Percentiles rank a stretch among this genome's conserved stretches.
These are phyloP conservation scores for Drosophila subsilvestris DNA, from an alignment of 2,888 invertebrate species.

Conservation along the genomic window DNA sequence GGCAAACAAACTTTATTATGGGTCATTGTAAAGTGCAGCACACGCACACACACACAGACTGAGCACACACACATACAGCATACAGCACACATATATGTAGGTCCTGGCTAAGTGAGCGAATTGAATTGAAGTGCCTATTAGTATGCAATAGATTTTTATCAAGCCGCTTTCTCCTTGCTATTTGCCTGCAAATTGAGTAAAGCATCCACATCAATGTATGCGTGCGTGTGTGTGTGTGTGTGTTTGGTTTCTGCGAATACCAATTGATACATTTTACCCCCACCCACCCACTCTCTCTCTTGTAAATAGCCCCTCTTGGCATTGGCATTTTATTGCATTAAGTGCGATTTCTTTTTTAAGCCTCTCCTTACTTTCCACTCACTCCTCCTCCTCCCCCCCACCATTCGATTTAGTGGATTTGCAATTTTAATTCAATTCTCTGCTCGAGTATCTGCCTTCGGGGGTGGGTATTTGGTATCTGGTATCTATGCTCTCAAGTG, in stretches of 20 bases:
- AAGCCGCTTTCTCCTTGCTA: slow-evolving; percentile 62
- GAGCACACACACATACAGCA: neutral
- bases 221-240: neutral
- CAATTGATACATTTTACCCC: slow-evolving; percentile 54
- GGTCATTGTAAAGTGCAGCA: slow-evolving; percentile 69
- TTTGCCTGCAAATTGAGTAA: slow-evolving; percentile 63
- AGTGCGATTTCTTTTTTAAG: slow-evolving; percentile 61
- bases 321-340: slow-evolving; percentile 53
- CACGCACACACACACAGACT: slow-evolving; percentile 20
- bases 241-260: slow-evolving; percentile 8
- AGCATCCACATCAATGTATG: neutral
- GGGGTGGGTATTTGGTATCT: too few relatives aligned
- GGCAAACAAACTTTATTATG: slow-evolving; percentile 73
- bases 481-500: neutral
- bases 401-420: slow-evolving; percentile 52
- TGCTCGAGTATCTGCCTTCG: neutral
- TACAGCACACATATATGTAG: neutral
- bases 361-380: slow-evolving; percentile 23
- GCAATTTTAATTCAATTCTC: slow-evolving; percentile 61
- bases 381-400: too few relatives aligned
- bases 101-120: slow-evolving; percentile 61
- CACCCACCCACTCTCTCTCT: neutral
- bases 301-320: slow-evolving; percentile 19
- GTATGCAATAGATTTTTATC: slow-evolving; percentile 75
- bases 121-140: slow-evolving; percentile 72